A percentile compares a stretch with the other conserved stretches of the same genome.
Conservation (phyloP, 2,113 vertebrate species). For the Oxyura jamaicensis region DNA sequence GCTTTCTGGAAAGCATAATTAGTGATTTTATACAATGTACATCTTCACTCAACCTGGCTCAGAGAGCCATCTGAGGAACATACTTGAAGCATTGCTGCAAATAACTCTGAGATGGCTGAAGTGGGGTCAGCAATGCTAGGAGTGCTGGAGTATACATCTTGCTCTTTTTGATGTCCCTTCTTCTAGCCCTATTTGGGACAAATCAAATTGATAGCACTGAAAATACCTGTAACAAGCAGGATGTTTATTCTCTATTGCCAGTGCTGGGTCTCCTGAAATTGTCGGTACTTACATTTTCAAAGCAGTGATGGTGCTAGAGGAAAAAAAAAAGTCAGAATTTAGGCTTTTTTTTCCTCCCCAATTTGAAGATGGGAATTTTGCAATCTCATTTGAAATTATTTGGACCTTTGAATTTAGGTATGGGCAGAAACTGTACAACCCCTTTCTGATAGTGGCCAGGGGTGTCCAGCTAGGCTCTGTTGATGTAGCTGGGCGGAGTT, state of each 20-base stretch:
- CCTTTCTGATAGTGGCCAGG: neutral
- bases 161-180: conserved; percentile 64
- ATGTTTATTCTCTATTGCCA: neutral
- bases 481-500: neutral
- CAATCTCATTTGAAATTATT: neutral
- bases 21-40: conserved; percentile 28
- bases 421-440: neutral
- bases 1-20: conserved; percentile 33
- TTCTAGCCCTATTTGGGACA: conserved; percentile 36
- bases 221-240: conserved; percentile 35
- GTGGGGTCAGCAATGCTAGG: conserved; percentile 25
- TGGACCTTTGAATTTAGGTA: neutral
- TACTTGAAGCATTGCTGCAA: conserved; percentile 19
- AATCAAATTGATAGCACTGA: conserved; percentile 50
- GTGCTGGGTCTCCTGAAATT: conserved; percentile 16
- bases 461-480: neutral
- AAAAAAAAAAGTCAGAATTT: neutral
- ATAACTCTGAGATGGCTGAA: conserved; percentile 52
- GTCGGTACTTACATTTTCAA: conserved; percentile 15
- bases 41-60: conserved; percentile 22
- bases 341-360: neutral
- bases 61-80: conserved; percentile 5
- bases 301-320: neutral
- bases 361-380: neutral
- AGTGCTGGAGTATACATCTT: conserved; percentile 52